phyloP scores from a whole-genome alignment of 1,140 invertebrate genomes.

The Tyrophagus putrescentiae region DNA sequence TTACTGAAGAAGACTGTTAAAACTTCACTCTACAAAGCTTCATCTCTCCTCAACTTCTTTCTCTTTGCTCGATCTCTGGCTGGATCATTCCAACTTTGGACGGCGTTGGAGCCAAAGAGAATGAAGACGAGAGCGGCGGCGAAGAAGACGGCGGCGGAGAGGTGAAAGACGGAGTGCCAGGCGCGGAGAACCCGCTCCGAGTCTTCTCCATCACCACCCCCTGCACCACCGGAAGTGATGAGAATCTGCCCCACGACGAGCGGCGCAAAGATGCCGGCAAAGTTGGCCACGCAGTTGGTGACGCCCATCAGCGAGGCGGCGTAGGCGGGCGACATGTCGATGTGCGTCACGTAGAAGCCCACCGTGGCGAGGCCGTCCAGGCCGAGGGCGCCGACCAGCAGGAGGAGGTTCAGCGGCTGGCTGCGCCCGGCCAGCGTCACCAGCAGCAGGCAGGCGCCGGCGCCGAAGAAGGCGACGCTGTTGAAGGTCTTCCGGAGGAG shows the following conservation, averaged over 20 bases:
- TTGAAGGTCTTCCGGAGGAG: conserved; percentile 26
- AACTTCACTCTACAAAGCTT: no score
- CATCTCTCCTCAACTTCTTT: no score
- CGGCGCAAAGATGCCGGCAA: conserved; percentile 30
- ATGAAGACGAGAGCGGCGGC: conserved; percentile 58
- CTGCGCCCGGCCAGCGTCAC: conserved; percentile 53
- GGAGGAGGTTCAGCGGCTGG: conserved; percentile 29
- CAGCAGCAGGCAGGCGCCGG: conserved; percentile 48
- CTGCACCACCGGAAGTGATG: neutral
- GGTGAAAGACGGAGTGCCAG: conserved; percentile 70
- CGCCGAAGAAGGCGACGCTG: conserved; percentile 40
- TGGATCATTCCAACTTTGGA: conserved; percentile 23
- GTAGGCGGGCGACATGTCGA: conserved; percentile 25
- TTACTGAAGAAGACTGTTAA: no score
- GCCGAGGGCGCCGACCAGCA: conserved; percentile 10
- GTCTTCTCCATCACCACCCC: neutral
- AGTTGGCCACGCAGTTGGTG: conserved; percentile 30
- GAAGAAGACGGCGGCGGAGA: conserved; percentile 54
- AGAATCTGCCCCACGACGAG: conserved; percentile 25
- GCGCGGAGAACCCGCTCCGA: conserved; percentile 50
- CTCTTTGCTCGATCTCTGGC: no score
- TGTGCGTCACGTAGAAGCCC: conserved; percentile 23
- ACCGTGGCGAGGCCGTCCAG: conserved; percentile 24
- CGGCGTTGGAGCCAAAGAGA: conserved; percentile 24
- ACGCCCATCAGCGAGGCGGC: conserved; percentile 30